Conservation (phyloP, 2,113 vertebrate species). For the Archilochus colubris region DNA sequence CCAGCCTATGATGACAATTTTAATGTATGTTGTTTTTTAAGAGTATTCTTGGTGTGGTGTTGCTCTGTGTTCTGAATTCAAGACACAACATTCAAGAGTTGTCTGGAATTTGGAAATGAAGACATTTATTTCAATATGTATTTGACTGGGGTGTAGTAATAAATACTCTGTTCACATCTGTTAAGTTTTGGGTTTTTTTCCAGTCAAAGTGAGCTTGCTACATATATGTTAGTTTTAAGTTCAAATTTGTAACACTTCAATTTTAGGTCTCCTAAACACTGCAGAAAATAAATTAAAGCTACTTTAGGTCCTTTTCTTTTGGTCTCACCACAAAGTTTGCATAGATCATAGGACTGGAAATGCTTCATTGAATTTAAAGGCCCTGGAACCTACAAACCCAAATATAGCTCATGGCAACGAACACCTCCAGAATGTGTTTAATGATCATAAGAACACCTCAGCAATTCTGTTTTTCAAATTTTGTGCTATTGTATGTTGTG, state of each 20-base stretch:
- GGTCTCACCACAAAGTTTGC: background rate
- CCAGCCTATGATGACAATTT: background rate
- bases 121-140: background rate
- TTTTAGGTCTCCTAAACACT: background rate
- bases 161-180: background rate
- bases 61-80: background rate
- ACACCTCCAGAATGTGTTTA: background rate
- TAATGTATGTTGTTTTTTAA: background rate
- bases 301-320: background rate
- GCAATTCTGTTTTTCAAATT: background rate
- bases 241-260: background rate
- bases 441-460: accelerated
- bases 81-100: background rate
- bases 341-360: background rate
- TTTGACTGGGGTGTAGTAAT: background rate
- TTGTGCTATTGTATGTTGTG: background rate
- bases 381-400: background rate
- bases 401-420: background rate
- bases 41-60: background rate
- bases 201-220: background rate
- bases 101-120: background rate
- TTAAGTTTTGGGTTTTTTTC: background rate
- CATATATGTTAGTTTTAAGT: background rate
- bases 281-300: background rate
- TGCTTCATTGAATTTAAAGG: background rate